phyloP scores from a whole-genome alignment of 2,888 invertebrate species.

The Alentia gelatinosa region DNA sequence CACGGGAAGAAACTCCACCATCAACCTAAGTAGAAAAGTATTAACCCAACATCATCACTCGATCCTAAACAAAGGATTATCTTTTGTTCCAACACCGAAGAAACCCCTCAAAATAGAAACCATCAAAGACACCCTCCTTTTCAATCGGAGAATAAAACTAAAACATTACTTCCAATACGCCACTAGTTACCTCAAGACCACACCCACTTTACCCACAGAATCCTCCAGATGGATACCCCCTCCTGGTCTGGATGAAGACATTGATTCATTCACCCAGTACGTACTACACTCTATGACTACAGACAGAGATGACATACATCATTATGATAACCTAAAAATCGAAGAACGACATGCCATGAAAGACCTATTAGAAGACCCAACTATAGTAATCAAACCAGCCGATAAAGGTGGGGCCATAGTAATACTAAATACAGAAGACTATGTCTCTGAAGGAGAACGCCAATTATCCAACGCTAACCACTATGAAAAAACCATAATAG shows the following conservation, averaged over 20 bases:
- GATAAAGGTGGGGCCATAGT: conserved; percentile 23
- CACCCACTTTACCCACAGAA: background rate
- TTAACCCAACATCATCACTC: background rate
- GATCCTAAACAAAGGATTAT: background rate
- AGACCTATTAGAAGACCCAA: background rate
- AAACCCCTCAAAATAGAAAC: background rate
- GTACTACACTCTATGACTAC: background rate
- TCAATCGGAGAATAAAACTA: background rate
- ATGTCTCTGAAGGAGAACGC: background rate
- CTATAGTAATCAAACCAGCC: background rate
- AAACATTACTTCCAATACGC: background rate
- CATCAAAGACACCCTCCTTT: background rate
- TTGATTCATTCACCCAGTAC: background rate
- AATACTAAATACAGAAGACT: background rate
- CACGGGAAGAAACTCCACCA: background rate
- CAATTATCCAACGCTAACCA: background rate
- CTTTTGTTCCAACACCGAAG: background rate
- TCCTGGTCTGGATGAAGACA: background rate
- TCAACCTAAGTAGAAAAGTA: background rate
- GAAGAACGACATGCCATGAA: background rate
- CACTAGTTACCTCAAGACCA: background rate
- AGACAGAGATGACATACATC: background rate
- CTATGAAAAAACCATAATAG: background rate
- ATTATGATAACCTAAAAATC: background rate
- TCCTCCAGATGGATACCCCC: background rate